phyloP scores from a whole-genome alignment of 2,888 invertebrate species.

The Buathra laborator region DNA sequence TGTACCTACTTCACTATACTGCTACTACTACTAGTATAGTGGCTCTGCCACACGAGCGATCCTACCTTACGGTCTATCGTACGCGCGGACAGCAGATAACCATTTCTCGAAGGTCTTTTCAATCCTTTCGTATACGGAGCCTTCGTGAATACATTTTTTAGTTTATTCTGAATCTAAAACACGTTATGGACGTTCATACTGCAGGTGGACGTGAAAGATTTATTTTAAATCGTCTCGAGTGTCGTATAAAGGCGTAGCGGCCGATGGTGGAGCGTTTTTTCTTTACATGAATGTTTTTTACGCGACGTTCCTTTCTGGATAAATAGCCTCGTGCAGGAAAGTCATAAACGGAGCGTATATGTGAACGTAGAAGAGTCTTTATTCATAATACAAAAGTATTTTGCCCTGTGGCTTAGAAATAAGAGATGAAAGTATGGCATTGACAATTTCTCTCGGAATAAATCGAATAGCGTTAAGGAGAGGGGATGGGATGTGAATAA shows the following conservation, averaged over 20 bases:
- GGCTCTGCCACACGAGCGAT: neutral
- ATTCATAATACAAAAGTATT: too few relatives aligned
- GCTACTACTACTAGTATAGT: slow-evolving; percentile 5
- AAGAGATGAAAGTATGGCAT: neutral
- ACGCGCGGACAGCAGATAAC: neutral
- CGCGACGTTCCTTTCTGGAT: neutral
- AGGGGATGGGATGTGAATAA: neutral
- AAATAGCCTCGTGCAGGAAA: neutral
- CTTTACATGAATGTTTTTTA: neutral
- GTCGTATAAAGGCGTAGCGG: neutral
- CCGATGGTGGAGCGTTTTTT: neutral
- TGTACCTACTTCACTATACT: slow-evolving; percentile 29
- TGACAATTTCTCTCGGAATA: neutral
- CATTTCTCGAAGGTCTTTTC: neutral
- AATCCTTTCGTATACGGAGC: too few relatives aligned
- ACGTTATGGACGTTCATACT: neutral
- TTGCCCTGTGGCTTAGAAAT: neutral
- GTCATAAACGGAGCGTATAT: neutral
- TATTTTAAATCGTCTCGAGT: neutral
- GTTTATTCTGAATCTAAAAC: too few relatives aligned
- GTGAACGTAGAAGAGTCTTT: neutral
- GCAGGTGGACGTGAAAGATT: neutral
- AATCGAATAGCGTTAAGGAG: neutral
- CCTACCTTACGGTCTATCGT: neutral
- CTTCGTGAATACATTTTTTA: too few relatives aligned